Base-by-base conservation (phyloP, 2,888 invertebrate genomes). In the Stenolophus ochropezus region DNA sequence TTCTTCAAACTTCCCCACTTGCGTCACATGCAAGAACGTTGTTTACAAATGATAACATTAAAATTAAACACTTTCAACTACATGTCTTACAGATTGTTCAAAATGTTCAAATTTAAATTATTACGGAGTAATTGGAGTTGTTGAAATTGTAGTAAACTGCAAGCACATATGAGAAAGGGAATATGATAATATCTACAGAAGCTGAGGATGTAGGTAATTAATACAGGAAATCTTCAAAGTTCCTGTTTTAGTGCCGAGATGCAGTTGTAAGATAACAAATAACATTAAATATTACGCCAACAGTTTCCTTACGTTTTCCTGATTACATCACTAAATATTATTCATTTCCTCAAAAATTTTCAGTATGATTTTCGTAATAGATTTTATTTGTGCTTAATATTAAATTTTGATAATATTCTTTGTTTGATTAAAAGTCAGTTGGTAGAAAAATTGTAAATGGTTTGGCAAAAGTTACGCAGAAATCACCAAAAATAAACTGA, bases 191-290 rank as follows among this genome's bases (percentile, higher is more conserved):
- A 53, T 53, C 53, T 20, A 20, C 20, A 20, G 20, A 53, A 53
- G 33, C 53, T 53, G 53, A 65, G 65, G 65, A 65, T 33, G 65
- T 65, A 65, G 14, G 65, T 65, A 65, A 65, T 65, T 65, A 16
- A 65, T 65, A 65, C 27, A 65, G 65, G 65, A 65, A 65, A 65
- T 33, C 33, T 65, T n/a, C 27, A 33, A 33, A 33, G 65, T 65
- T 65, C 65, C 65, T 25, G 65, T 33, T 65, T 20, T 14, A 27
- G 27, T 21, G 6, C 14, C 25, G 25, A 61, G 61, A 61, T 25
- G 25, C 25, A 21, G 25, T 21, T 20, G 11, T 23, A 61, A 25
- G 61, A 61, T 61, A 61, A 25, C 21, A 61, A 53, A 53, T 20
- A 20, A 53, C 61, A 51, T 58, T 23, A 25, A 23, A 61, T 23